Base-by-base conservation (phyloP, 2,888 invertebrate genomes). In the Pharmacophagus antenor region DNA sequence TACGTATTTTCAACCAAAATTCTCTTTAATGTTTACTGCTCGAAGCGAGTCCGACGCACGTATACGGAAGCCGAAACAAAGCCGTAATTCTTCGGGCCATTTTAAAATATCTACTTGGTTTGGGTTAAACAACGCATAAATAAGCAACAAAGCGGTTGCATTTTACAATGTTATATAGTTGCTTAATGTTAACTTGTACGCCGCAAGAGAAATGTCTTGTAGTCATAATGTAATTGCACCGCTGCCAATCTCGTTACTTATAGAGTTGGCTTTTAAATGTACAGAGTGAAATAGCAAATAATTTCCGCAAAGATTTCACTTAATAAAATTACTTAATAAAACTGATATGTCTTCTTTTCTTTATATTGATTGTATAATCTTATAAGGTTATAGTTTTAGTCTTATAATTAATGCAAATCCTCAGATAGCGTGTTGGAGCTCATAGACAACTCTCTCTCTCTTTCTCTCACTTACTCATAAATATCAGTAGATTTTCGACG, bases 11-110 rank as follows among this genome's bases (percentile, higher is more conserved):
- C 67, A 67, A 70, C 72, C 71, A 73, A 78, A 77, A 79, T 65
- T 79, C 72, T 76, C 72, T 79, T 78, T 74, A 75, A 69, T 79
- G 79, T 80, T 79, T 78, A 79, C 78, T 77, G 77, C 76, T 75
- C 72, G 70, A 66, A 64, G 68, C 70, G 69, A 68, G 68, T 71
- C 70, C 66, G 70, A 74, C 48, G 69, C 73, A 80, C 77, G 77
- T 77, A 77, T 74, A 70, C 79, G 79, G 80, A 81, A 80, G 74
- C 69, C 73, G 70, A 73, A 76, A 76, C 72, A 71, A 70, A 72
- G 75, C 74, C 67, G 73, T 77, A 76, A 80, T 74, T 80, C 77
- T 77, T 73, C 67, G 72, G 69, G 65, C 64, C 65, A 64, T 69
- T 72, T 67, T 69, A 62, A 70, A 70, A 71, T 69, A 71, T 64